Evolutionary conservation across 2,888 invertebrate species (phyloP).

Genomic region (Mimachlamys varia): DNA sequence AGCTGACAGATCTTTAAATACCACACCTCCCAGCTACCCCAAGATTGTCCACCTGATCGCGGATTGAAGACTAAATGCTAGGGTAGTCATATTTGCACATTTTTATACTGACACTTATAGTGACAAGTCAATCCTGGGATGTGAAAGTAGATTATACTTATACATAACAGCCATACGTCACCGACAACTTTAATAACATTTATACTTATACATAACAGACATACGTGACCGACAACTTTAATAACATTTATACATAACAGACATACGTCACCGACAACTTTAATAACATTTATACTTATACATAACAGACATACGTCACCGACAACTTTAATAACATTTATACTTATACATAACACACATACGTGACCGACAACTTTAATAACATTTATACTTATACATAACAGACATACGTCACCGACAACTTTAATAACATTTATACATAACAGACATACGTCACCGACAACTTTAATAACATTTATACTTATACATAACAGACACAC

Average conservation of each 20-base stretch:
- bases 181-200: neutral
- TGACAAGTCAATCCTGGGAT: conserved; percentile 5
- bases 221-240: neutral
- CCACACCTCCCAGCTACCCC: neutral
- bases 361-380: neutral
- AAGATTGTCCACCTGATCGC: neutral
- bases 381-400: neutral
- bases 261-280: neutral
- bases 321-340: neutral
- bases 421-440: neutral
- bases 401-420: neutral
- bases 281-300: neutral
- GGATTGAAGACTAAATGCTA: neutral
- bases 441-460: neutral
- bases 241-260: neutral
- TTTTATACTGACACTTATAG: conserved; percentile 25
- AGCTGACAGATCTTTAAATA: neutral
- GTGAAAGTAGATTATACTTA: neutral
- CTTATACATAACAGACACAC: neutral
- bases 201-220: neutral
- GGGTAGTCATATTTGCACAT: conserved; percentile 34
- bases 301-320: neutral
- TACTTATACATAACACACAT: neutral
- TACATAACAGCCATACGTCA: neutral
- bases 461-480: neutral